phyloP scores from a whole-genome alignment of 2,113 vertebrate genomes.

The Etheostoma cragini region DNA sequence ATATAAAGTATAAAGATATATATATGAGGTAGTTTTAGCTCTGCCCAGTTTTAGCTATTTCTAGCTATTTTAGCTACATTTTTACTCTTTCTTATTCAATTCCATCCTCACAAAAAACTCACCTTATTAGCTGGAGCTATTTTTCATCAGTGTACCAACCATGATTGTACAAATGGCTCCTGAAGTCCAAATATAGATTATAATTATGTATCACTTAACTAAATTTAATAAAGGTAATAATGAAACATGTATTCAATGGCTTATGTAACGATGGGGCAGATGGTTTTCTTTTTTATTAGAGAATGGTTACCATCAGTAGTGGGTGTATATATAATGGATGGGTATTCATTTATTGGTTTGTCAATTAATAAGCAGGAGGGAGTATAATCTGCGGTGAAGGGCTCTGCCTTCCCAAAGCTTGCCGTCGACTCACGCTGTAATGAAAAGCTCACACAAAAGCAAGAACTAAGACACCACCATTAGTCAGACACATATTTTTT shows the following conservation, averaged over 20 bases:
- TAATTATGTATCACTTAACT: conserved; percentile 62
- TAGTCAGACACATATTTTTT: background rate
- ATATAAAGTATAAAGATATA: too few relatives aligned
- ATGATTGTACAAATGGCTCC: conserved; percentile 8
- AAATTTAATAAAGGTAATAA: conserved; percentile 61
- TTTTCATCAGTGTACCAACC: conserved; percentile 3
- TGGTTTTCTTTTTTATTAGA: conserved; percentile 63
- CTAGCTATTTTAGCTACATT: background rate
- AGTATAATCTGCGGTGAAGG: conserved; percentile 60
- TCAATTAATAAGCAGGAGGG: conserved; percentile 64
- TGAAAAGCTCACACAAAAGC: conserved; percentile 54
- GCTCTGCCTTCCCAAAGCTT: conserved; percentile 33
- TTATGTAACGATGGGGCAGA: conserved; percentile 45
- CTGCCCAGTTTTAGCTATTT: background rate
- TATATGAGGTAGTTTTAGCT: background rate
- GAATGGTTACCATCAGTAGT: conserved; percentile 56
- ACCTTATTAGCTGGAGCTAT: conserved; percentile 11
- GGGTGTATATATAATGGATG: conserved; percentile 60
- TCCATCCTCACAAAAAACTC: conserved; percentile 3
- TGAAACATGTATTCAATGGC: conserved; percentile 54
- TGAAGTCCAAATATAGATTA: conserved; percentile 35
- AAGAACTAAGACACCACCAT: conserved; percentile 3
- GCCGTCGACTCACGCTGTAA: conserved; percentile 56
- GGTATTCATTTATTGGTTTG: conserved; percentile 65
- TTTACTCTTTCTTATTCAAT: background rate